Conservation (phyloP, 1,140 invertebrate species). For the Contarinia nasturtii region DNA sequence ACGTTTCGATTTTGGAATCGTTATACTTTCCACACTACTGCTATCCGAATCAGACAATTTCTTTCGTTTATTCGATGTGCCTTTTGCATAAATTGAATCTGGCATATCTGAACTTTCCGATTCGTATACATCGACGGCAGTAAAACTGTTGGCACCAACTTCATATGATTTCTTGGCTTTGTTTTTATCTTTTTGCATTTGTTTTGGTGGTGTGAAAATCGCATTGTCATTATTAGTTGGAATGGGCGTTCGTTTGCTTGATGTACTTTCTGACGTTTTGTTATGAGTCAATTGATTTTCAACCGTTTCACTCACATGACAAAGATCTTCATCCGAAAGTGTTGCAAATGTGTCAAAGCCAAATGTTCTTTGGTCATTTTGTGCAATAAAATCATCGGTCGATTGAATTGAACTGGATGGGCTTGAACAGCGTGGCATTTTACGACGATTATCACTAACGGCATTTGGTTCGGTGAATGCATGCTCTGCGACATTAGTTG, state of each 20-base stretch:
- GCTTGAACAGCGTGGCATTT: constrained; percentile 6
- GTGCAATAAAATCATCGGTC: constrained; percentile 20
- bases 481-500: not conserved
- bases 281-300: not conserved
- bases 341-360: not conserved
- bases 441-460: not conserved
- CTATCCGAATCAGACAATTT: not conserved
- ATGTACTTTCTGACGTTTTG: no score
- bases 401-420: constrained; percentile 16
- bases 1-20: not conserved
- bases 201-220: not conserved
- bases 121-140: constrained; percentile 2
- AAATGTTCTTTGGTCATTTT: constrained; percentile 10
- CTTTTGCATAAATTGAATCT: not conserved
- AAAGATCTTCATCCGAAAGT: not conserved
- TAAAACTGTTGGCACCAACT: not conserved
- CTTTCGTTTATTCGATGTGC: not conserved
- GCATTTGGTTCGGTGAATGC: not conserved
- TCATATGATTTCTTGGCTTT: not conserved
- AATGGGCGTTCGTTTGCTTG: not conserved
- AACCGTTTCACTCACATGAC: not conserved
- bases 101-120: constrained; percentile 2
- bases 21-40: not conserved
- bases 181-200: not conserved
- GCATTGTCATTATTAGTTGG: not conserved